These are phyloP conservation scores for Macrostomum lignano DNA, from an alignment of 1,140 invertebrate species.

Conservation along the genomic window DNA sequence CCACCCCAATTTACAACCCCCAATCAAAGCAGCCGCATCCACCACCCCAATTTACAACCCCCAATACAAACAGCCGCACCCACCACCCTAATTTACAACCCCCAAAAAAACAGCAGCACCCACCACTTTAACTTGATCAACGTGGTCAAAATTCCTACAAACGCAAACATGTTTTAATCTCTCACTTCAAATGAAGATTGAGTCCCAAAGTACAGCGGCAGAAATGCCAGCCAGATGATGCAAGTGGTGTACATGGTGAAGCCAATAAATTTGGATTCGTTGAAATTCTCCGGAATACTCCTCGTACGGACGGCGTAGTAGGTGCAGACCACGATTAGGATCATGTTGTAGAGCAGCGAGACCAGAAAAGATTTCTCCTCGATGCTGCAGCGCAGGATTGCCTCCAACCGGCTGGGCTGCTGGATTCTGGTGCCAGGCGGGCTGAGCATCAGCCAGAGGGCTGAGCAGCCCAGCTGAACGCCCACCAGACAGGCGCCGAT, in stretches of 20 bases:
- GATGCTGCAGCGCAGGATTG: no score
- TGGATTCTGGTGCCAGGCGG: slow-evolving; percentile 36
- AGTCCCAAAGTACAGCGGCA: slow-evolving; percentile 40
- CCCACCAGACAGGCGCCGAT: slow-evolving; percentile 5
- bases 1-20: no score
- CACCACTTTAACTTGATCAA: no score
- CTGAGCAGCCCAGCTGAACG: slow-evolving; percentile 8
- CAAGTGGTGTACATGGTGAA: slow-evolving; percentile 79
- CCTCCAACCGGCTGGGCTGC: no score
- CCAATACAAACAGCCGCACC: no score
- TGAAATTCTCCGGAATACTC: slow-evolving; percentile 75
- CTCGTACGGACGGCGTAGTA: slow-evolving; percentile 46
- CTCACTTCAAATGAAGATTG: slow-evolving; percentile 1
- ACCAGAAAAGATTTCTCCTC: slow-evolving; percentile 41
- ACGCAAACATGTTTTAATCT: no score
- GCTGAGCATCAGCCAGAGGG: slow-evolving; percentile 36
- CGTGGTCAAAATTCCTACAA: no score
- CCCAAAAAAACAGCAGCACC: no score
- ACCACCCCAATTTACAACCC: no score
- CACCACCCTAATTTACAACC: no score
- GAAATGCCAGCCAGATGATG: slow-evolving; percentile 45
- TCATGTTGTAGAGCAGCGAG: slow-evolving; percentile 43
- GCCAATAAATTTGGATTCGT: slow-evolving; percentile 69
- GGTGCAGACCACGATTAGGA: slow-evolving; percentile 42
- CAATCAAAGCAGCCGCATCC: no score